Evolutionary conservation across 2,888 invertebrate species (phyloP).

Genomic region (Athalia cordata): DNA sequence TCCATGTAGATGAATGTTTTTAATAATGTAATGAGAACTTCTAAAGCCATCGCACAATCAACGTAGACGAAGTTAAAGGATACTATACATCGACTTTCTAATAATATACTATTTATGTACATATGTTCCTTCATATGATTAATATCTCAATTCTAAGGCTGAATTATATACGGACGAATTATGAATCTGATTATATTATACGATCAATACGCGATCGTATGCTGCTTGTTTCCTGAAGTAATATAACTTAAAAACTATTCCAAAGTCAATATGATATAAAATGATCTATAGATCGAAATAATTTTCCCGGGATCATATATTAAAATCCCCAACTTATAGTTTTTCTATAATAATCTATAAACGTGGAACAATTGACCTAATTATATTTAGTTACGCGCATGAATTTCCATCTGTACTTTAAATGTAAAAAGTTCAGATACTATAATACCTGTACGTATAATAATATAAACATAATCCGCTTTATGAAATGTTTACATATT

Average conservation of each 20-base stretch:
- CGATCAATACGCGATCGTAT: too few species aligned
- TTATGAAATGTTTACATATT: slow-evolving; percentile 27
- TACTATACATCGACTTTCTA: background rate
- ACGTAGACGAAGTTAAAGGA: background rate
- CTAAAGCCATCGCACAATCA: slow-evolving; percentile 39
- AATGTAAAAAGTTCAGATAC: background rate
- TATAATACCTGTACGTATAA: background rate
- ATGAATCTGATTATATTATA: too few species aligned
- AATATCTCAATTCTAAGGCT: background rate
- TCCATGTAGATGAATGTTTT: background rate
- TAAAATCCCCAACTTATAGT: too few species aligned
- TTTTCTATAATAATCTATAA: too few species aligned
- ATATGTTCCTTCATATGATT: background rate
- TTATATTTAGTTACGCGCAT: background rate
- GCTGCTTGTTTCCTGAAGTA: too few species aligned
- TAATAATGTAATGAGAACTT: background rate
- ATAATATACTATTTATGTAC: background rate
- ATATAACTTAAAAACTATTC: too few species aligned
- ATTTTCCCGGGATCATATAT: too few species aligned
- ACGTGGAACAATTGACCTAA: background rate
- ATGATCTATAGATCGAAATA: too few species aligned
- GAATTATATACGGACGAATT: too few species aligned
- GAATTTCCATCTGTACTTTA: background rate
- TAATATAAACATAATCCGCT: slow-evolving; percentile 12
- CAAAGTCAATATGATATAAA: too few species aligned